Percentiles rank a stretch among this genome's conserved stretches.
These are phyloP conservation scores for Limnephilus auricula DNA, from an alignment of 2,888 invertebrate species.

Conservation along the genomic window DNA sequence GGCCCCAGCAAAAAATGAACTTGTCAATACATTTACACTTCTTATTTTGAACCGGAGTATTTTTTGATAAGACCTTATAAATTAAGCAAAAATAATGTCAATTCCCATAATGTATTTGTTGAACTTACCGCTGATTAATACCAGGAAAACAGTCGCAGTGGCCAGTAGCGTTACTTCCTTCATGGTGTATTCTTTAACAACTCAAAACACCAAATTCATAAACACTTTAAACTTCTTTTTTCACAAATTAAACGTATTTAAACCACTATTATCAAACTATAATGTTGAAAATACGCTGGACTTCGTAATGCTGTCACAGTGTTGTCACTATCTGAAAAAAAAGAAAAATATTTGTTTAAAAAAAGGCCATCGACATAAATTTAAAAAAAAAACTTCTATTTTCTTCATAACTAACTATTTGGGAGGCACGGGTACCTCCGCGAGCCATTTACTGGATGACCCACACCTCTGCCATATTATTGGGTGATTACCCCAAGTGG, in stretches of 20 bases:
- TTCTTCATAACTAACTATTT: no score
- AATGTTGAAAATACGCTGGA: background rate
- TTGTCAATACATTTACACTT: no score
- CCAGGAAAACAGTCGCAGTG: background rate
- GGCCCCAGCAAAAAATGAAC: no score
- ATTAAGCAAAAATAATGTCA: no score
- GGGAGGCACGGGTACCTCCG: no score
- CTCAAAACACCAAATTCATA: background rate
- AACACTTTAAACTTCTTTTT: conserved; percentile 13
- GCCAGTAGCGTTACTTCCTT: background rate
- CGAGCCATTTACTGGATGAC: no score
- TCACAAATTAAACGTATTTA: background rate
- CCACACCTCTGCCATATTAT: no score
- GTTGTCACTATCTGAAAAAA: background rate
- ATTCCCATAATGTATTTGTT: background rate
- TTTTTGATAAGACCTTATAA: no score
- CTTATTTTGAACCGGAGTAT: no score
- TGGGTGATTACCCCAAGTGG: no score
- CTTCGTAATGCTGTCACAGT: background rate
- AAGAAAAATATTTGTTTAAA: background rate
- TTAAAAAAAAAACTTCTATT: no score
- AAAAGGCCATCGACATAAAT: background rate
- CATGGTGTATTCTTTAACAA: background rate
- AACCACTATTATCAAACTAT: background rate
- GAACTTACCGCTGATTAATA: conserved; percentile 23